Conservation (phyloP, 1,140 invertebrate genomes). For the Oedothorax gibbosus region DNA sequence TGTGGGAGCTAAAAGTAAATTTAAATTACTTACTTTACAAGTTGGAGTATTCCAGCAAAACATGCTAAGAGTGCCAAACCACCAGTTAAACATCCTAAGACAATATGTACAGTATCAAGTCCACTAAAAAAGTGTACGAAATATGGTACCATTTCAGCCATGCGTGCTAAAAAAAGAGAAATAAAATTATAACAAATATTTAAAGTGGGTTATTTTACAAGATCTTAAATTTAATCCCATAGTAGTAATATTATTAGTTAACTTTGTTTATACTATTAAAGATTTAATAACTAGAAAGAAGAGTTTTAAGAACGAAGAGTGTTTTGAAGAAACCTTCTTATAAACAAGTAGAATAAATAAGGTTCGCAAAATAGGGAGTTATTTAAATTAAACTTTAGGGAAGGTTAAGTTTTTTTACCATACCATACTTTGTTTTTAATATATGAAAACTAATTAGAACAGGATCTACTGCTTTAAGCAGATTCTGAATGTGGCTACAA, state of each 20-base stretch:
- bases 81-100: conserved; percentile 54
- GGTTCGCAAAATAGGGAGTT: too few species aligned
- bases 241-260: too few species aligned
- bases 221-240: not conserved
- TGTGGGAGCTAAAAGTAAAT: too few species aligned
- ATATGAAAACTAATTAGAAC: too few species aligned
- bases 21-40: conserved; percentile 37
- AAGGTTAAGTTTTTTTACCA: too few species aligned
- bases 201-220: not conserved
- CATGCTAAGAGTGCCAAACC: conserved; percentile 53
- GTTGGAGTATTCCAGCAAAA: conserved; percentile 60
- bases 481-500: too few species aligned
- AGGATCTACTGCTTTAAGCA: too few species aligned
- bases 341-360: too few species aligned
- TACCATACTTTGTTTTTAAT: too few species aligned
- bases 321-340: not conserved
- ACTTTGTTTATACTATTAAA: not conserved
- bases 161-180: conserved; percentile 35
- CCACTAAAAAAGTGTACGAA: conserved; percentile 57
- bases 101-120: conserved; percentile 52
- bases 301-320: too few species aligned
- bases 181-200: not conserved
- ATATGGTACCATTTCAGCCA: conserved; percentile 52
- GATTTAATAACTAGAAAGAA: not conserved
- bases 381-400: too few species aligned